These are phyloP conservation scores for Hyperoodon ampullatus DNA, from an alignment of 2,113 vertebrate genomes.

Conservation along the genomic window DNA sequence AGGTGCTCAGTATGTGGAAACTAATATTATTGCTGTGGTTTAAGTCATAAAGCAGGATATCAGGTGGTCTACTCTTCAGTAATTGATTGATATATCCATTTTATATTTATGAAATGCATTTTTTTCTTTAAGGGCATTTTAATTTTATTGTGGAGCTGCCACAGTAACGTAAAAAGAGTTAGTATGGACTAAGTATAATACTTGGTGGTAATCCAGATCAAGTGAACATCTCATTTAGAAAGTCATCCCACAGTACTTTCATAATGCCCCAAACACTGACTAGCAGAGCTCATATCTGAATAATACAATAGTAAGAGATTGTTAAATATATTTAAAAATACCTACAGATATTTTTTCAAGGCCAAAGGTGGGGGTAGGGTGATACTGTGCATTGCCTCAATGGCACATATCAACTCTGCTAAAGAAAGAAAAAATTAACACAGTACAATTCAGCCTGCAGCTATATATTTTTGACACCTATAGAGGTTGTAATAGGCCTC, in stretches of 20 bases:
- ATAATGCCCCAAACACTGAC: neutral
- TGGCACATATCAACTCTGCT: neutral
- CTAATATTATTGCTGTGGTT: neutral
- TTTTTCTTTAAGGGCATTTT: neutral
- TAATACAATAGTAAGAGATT: neutral
- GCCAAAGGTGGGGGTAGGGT: neutral
- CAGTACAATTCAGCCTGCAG: neutral
- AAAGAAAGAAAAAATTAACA: neutral
- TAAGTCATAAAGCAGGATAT: neutral
- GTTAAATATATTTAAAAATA: neutral
- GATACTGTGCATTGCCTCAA: neutral
- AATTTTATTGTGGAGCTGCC: neutral
- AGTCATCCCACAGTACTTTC: neutral
- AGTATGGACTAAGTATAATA: neutral
- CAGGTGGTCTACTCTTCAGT: neutral
- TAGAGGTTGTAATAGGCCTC: neutral
- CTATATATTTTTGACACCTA: neutral
- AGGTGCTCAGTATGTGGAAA: neutral
- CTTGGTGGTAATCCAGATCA: neutral
- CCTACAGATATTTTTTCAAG: neutral
- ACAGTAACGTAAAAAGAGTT: neutral
- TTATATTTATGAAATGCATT: neutral
- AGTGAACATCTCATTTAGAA: neutral
- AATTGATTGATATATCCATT: neutral
- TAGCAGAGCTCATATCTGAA: neutral